Base-by-base conservation (phyloP, 2,888 invertebrate species). In the Boloria selene region DNA sequence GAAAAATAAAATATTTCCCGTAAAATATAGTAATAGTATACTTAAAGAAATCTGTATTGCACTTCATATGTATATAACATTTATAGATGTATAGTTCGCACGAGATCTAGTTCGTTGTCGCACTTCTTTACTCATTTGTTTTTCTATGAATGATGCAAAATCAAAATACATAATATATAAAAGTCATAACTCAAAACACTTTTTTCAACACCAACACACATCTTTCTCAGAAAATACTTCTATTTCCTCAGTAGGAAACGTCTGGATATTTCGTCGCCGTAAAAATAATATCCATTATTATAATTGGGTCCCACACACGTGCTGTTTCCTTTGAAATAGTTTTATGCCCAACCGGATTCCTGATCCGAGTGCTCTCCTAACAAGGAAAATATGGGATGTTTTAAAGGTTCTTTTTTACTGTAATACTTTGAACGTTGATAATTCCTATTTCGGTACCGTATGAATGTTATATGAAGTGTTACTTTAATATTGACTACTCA, bases 281-380 rank as follows among this genome's bases (percentile, higher is more conserved):
- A 84, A 85, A 86, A 87, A 88, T 87, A 85, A 87, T 87, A 83
- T 84, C 81, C 83, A 84, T 87, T 86, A 85, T 86, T 86, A 85
- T 87, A 89, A 88, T 88, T 86, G 83, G 86, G 76, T 70, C 77
- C 76, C 69, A 74, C 79, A 70, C 77, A 81, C 82, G 83, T 83
- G 82, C 73, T 72, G 74, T 73, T 77, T 77, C 77, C 75, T 74
- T 65, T 71, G 75, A 81, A 81, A 80, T 82, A 79, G 77, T 79
- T 81, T 80, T 79, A 79, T 79, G 78, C 79, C 78, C 55, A 49
- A 42, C 26, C 61, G 61, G 65, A 65, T 61, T 61, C 61, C 61
- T 53, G 26, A 45, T 22, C 42, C 44, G 60, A 65, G 60, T 54
- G 59, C 52, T 52, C 18, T 17, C 31, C 58, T 52, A 64, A 64